Evolutionary conservation across 2,888 invertebrate genomes (phyloP).

Genomic region (Horisme vitalbata): DNA sequence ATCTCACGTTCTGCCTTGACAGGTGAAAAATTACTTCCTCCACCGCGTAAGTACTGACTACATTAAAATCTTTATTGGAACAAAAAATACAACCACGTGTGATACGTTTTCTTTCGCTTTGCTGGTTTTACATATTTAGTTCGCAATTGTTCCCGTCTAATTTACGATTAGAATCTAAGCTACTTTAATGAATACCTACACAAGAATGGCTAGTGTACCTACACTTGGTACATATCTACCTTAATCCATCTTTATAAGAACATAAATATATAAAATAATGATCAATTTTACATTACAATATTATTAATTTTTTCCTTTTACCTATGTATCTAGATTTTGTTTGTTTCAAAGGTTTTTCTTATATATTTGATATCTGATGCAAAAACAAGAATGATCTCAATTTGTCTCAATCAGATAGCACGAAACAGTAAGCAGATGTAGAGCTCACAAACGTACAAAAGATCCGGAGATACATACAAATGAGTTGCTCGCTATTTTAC

Average conservation of each 20-base stretch:
- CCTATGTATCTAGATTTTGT: no score
- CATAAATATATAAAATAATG: no score
- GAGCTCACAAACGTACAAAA: conserved; percentile 5
- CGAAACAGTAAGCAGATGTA: conserved; percentile 2
- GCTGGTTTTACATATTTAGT: background rate
- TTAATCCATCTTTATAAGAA: no score
- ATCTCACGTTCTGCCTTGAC: conserved; percentile 20
- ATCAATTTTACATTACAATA: no score
- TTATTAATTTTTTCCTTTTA: no score
- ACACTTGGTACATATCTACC: no score
- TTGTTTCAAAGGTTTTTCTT: no score
- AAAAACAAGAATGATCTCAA: background rate
- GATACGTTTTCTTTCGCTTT: conserved; percentile 3
- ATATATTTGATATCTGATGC: no score
- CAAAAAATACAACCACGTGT: conserved; percentile 12
- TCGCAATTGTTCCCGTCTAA: no score
- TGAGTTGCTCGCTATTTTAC: background rate
- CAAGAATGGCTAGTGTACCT: no score
- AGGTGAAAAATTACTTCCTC: conserved; percentile 27
- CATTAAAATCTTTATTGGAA: conserved; percentile 14
- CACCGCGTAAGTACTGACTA: conserved; percentile 11
- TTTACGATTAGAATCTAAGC: no score
- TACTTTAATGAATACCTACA: no score
- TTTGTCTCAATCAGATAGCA: conserved; percentile 8
- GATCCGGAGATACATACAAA: conserved; percentile 10